Percentiles rank a stretch among this genome's conserved stretches.
Evolutionary conservation across 2,113 vertebrate genomes (phyloP).

Genomic region (Oryzias celebensis): DNA sequence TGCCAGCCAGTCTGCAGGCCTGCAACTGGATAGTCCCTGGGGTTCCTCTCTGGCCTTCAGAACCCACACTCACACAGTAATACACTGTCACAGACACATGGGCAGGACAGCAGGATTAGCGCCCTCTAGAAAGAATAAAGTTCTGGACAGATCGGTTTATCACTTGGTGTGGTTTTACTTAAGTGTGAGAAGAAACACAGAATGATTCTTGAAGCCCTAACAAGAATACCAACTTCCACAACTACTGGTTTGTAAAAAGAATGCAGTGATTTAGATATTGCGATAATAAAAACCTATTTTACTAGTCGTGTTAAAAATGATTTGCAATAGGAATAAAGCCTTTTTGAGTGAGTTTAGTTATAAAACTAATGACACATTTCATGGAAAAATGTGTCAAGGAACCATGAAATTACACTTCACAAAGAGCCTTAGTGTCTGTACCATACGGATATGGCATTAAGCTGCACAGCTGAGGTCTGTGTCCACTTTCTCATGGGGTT

Average conservation of each 20-base stretch:
- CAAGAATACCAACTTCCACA: too few species aligned
- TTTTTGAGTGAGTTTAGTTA: too few species aligned
- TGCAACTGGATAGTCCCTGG: constrained; percentile 80
- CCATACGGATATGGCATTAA: not conserved
- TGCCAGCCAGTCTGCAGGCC: constrained; percentile 89
- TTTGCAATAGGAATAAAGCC: too few species aligned
- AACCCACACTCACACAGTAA: constrained; percentile 51
- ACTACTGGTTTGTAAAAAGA: too few species aligned
- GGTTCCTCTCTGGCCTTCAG: constrained; percentile 65
- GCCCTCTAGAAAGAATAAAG: constrained; percentile 60
- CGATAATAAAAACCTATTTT: too few species aligned
- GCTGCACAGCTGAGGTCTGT: not conserved
- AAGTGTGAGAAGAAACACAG: too few species aligned
- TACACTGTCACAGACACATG: constrained; percentile 30
- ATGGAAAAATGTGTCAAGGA: not conserved
- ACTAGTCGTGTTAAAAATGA: too few species aligned
- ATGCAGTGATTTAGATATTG: too few species aligned
- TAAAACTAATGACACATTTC: not conserved
- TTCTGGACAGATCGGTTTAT: too few species aligned
- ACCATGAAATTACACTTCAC: constrained; percentile 20
- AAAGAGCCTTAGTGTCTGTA: not conserved
- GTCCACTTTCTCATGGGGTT: not conserved
- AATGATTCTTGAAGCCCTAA: too few species aligned
- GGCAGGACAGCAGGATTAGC: constrained; percentile 50
- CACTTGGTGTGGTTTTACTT: too few species aligned